Conservation (phyloP, 2,797 vertebrate species). For the Crocodylus rhombifer region DNA sequence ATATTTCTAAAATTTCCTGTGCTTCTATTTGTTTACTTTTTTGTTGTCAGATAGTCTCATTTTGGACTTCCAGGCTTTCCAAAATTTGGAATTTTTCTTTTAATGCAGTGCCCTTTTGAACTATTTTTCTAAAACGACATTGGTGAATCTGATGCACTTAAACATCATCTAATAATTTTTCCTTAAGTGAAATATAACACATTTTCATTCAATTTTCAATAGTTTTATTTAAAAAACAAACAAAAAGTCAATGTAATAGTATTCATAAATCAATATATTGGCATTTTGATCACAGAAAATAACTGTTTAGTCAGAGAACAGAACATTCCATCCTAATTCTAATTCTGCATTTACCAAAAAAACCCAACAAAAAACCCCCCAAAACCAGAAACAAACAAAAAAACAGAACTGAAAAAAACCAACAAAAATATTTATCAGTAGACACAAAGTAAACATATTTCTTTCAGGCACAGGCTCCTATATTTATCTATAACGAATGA, state of each 20-base stretch:
- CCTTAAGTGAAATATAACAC: background rate
- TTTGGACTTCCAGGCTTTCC: background rate
- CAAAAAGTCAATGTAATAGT: background rate
- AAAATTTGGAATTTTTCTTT: background rate
- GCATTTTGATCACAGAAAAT: slow-evolving; percentile 22
- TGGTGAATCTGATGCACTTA: background rate
- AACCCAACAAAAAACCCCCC: background rate
- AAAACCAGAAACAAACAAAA: background rate
- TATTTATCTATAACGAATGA: slow-evolving; percentile 72
- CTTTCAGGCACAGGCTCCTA: slow-evolving; percentile 54
- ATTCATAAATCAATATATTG: slow-evolving; percentile 17
- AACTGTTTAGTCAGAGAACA: slow-evolving; percentile 15
- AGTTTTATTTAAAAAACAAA: background rate
- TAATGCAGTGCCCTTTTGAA: background rate
- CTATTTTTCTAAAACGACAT: background rate
- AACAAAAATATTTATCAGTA: slow-evolving; percentile 39
- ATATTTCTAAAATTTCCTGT: background rate
- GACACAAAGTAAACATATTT: slow-evolving; percentile 69
- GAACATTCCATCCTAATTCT: slow-evolving; percentile 1
- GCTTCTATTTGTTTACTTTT: background rate
- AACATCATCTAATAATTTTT: background rate
- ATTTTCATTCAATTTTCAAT: slow-evolving; percentile 14
- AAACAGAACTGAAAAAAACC: no score
- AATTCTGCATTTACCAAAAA: slow-evolving; percentile 42
- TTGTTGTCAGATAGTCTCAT: background rate